Conservation (phyloP, 2,113 vertebrate species). For the Ceyx margarethae region DNA sequence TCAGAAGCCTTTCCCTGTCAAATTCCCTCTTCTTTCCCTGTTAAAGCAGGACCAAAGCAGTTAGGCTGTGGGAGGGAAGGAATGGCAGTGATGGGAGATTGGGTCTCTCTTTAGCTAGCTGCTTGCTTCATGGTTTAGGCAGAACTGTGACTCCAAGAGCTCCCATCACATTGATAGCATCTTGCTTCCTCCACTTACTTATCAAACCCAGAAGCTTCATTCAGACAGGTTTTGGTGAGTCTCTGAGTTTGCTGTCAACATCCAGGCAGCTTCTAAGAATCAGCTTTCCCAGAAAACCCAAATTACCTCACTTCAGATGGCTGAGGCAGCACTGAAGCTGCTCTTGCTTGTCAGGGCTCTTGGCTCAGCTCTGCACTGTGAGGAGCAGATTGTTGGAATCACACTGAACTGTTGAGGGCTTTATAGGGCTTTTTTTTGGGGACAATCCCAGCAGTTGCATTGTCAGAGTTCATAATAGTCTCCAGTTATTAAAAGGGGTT, state of each 20-base stretch:
- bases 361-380: neutral
- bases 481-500: neutral
- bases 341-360: neutral
- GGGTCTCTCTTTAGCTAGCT: neutral
- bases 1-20: neutral
- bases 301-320: neutral
- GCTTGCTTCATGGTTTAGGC: neutral
- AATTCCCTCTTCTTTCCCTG: neutral
- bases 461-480: neutral
- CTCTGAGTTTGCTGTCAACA: neutral
- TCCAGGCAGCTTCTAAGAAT: neutral
- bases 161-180: neutral
- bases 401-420: neutral
- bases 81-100: neutral
- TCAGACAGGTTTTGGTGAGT: neutral
- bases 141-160: neutral
- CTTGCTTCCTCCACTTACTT: neutral
- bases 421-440: neutral
- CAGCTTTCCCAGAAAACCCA: neutral
- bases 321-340: neutral
- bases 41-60: neutral
- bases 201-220: neutral
- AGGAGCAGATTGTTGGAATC: neutral
- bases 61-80: neutral
- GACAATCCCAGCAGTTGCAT: slow-evolving; percentile 16